Conservation (phyloP, 2,888 invertebrate species). For the Pycnomerus fuliginosus region DNA sequence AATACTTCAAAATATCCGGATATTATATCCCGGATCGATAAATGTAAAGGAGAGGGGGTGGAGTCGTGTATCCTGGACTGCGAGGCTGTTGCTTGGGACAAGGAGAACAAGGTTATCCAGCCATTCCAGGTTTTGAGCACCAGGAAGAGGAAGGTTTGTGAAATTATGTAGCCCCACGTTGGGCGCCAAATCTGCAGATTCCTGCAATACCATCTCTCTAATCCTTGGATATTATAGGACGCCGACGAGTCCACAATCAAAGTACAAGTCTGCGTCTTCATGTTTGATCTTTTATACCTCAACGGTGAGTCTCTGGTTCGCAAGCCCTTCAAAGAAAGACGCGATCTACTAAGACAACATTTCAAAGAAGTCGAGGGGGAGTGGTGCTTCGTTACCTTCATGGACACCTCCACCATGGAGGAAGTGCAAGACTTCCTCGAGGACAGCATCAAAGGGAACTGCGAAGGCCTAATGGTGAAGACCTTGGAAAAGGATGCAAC, state of each 20-base stretch:
- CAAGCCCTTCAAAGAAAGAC: slow-evolving; percentile 70
- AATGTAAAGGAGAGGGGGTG: slow-evolving; percentile 60
- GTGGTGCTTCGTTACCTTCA: slow-evolving; percentile 83
- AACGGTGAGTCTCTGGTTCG: slow-evolving; percentile 85
- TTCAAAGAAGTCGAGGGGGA: slow-evolving; percentile 74
- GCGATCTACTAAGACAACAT: slow-evolving; percentile 69
- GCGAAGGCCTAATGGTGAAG: slow-evolving; percentile 99
- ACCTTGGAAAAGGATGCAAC: slow-evolving; percentile 84
- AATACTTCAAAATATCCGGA: slow-evolving; percentile 96
- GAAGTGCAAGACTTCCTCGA: slow-evolving; percentile 93
- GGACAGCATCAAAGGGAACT: slow-evolving; percentile 91
- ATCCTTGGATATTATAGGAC: slow-evolving; percentile 65
- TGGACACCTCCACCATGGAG: slow-evolving; percentile 83
- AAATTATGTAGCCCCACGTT: too few relatives aligned
- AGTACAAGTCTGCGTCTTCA: slow-evolving; percentile 85
- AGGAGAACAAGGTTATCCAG: slow-evolving; percentile 79
- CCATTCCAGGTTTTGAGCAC: slow-evolving; percentile 97
- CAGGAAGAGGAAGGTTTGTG: slow-evolving; percentile 86
- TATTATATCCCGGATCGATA: slow-evolving; percentile 70
- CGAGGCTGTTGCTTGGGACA: slow-evolving; percentile 97
- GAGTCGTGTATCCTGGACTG: slow-evolving; percentile 89
- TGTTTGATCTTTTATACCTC: slow-evolving; percentile 92
- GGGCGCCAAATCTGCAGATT: too few relatives aligned
- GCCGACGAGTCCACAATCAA: slow-evolving; percentile 73
- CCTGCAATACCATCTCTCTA: too few relatives aligned